Base-by-base conservation (phyloP, 2,888 invertebrate genomes). In the Acrocyrtus sp. region DNA sequence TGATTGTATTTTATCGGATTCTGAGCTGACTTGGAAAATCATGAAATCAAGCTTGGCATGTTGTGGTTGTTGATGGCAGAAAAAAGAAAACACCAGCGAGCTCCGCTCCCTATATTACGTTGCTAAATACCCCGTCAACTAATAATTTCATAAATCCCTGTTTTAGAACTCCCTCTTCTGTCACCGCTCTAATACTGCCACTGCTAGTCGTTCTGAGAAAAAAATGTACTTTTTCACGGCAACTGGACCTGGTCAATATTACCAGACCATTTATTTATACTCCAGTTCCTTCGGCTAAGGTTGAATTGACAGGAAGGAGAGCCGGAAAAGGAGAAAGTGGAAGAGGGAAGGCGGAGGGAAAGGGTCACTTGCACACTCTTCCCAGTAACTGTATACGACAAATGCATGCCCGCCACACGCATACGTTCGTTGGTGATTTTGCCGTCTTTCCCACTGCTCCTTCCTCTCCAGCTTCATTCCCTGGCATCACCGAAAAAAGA, bases 211-310 rank as follows among this genome's bases (percentile, higher is more conserved):
- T 69, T 69, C 45, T 63, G 45, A 29, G 53, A 70, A 61, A 69
- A 12, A 45, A 70, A 70, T 63, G 57, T 54, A 57, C 51, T 17
- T 58, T 27, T 62, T 62, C 53, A 70, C 63, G 48, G 50, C 63
- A 70, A 51, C 65, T 60, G 53, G 56, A 60, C 65, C 58, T 60
- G 58, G 65, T 58, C 72, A 65, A 72, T 72, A 72, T 65, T 72
- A 65, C 65, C 58, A 72, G 65, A 72, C 65, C 58, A 72, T 65
- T 72, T 72, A 60, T 72, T 58, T 72, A 70, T 70, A 72, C 62
- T 60, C 48, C 56, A 61, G 45, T 54, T 61, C 63, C 57, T 63
- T 70, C 63, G 63, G 62, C 56, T 70, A 53, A 47, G 47, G 17
- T 51, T 47, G 58, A 65, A 65, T 72, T 72, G 65, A 65, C 65